Percentiles rank a stretch among this genome's conserved stretches.
Conservation (phyloP, 2,888 invertebrate genomes). For the Zootermopsis nevadensis region DNA sequence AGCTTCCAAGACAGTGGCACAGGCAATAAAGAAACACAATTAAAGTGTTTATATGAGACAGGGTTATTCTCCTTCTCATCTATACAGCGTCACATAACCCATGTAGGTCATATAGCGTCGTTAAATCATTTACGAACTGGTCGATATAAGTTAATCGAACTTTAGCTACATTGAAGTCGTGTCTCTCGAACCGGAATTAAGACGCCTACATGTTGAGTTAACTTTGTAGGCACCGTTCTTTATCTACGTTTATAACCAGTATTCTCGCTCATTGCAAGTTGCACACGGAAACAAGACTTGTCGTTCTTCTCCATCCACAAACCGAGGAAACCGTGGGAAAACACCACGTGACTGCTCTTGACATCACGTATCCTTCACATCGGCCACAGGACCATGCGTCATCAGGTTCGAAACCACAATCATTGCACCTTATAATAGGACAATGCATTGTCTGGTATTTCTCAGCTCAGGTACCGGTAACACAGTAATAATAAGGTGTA, state of each 20-base stretch:
- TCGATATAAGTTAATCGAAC: too few species aligned
- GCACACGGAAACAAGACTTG: slow-evolving; percentile 9
- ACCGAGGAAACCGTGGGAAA: slow-evolving; percentile 40
- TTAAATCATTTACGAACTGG: too few species aligned
- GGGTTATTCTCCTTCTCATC: too few species aligned
- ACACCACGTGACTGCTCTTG: slow-evolving; percentile 43
- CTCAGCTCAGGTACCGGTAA: neutral
- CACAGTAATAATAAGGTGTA: slow-evolving; percentile 34
- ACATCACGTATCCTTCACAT: slow-evolving; percentile 26
- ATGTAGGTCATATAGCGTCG: too few species aligned
- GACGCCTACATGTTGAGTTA: neutral
- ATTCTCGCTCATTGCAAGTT: neutral
- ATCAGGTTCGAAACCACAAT: slow-evolving; percentile 37
- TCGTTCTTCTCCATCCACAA: too few species aligned
- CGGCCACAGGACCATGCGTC: slow-evolving; percentile 4
- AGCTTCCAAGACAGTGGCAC: too few species aligned
- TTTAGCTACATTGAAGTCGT: too few species aligned
- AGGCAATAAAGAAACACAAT: too few species aligned
- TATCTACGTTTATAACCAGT: neutral
- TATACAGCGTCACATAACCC: too few species aligned
- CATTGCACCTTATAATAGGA: slow-evolving; percentile 41
- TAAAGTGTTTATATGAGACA: too few species aligned
- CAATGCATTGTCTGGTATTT: slow-evolving; percentile 10
- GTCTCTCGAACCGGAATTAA: neutral
- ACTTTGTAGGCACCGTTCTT: neutral